A percentile compares a stretch with the other conserved stretches of the same genome.
Evolutionary conservation across 2,113 vertebrate species (phyloP).

Genomic region (Verasper variegatus): DNA sequence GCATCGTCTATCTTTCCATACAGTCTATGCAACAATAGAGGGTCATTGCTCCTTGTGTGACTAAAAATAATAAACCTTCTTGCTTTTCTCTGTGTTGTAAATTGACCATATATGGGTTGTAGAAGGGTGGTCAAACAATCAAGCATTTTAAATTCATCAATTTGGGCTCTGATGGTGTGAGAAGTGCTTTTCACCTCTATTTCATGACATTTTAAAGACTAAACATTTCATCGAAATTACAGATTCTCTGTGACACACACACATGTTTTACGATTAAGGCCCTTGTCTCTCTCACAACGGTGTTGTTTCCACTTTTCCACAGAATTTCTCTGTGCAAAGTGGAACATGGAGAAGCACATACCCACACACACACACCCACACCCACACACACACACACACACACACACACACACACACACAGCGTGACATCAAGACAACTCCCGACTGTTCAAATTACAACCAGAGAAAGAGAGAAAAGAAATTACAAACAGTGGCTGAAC

Average conservation of each 20-base stretch:
- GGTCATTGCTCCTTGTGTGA: too few species aligned
- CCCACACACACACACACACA: conserved; percentile 12
- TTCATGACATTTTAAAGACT: not conserved
- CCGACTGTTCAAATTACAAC: conserved; percentile 19
- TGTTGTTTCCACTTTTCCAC: too few species aligned
- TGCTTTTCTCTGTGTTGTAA: too few species aligned
- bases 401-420: not conserved
- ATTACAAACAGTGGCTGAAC: not conserved
- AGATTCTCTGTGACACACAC: not conserved
- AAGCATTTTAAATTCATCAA: too few species aligned
- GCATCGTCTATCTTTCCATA: too few species aligned
- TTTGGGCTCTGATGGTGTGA: not conserved
- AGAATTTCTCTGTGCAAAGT: conserved; percentile 27
- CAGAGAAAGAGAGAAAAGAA: conserved; percentile 18
- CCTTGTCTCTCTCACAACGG: not conserved
- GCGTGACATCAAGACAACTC: conserved; percentile 12
- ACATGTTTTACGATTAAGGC: not conserved
- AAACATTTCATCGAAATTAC: not conserved
- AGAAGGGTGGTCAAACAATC: too few species aligned
- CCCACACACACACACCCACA: not conserved
- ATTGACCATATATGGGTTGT: too few species aligned
- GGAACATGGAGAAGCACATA: conserved; percentile 36
- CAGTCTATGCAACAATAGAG: too few species aligned
- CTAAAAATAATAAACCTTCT: too few species aligned
- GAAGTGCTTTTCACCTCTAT: not conserved